A percentile compares a stretch with the other conserved stretches of the same genome.
Evolutionary conservation across 2,797 vertebrate species (phyloP).

Genomic region (Anolis apletophallus): DNA sequence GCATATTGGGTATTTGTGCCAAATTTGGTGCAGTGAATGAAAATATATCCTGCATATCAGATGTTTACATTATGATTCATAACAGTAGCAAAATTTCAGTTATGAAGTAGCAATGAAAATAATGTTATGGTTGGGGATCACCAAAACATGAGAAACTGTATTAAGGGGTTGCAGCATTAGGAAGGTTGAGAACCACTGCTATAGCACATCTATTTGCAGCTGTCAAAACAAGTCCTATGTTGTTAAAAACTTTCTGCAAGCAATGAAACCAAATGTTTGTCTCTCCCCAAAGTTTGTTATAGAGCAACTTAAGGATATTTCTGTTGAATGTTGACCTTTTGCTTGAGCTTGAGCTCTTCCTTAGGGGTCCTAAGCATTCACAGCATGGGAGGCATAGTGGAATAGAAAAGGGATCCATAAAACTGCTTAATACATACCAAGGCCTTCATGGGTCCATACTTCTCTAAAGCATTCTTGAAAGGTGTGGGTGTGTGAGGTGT

Average conservation of each 20-base stretch:
- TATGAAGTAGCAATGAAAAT: no score
- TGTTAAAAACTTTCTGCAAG: background rate
- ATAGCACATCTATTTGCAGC: background rate
- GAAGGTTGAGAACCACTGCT: no score
- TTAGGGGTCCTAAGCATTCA: background rate
- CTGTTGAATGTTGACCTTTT: background rate
- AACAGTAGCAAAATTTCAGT: no score
- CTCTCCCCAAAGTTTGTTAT: background rate
- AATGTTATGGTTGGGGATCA: no score
- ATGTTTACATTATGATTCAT: no score
- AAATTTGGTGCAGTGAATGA: no score
- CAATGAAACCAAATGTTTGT: background rate
- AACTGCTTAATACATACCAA: slow-evolving; percentile 80
- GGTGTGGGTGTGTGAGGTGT: slow-evolving; percentile 93
- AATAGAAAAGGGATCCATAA: background rate
- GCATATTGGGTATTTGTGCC: no score
- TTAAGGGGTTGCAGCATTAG: no score
- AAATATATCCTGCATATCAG: no score
- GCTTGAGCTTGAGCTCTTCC: background rate
- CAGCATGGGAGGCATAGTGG: background rate
- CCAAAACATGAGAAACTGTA: no score
- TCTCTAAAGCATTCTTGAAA: slow-evolving; percentile 97
- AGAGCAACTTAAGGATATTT: background rate
- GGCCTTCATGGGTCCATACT: slow-evolving; percentile 90
- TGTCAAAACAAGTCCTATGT: background rate